Percentiles rank a stretch among this genome's conserved stretches.
phyloP scores from a whole-genome alignment of 30 jellyfish, hydroid and myxozoan genomes.

The Hydractinia echinata region DNA sequence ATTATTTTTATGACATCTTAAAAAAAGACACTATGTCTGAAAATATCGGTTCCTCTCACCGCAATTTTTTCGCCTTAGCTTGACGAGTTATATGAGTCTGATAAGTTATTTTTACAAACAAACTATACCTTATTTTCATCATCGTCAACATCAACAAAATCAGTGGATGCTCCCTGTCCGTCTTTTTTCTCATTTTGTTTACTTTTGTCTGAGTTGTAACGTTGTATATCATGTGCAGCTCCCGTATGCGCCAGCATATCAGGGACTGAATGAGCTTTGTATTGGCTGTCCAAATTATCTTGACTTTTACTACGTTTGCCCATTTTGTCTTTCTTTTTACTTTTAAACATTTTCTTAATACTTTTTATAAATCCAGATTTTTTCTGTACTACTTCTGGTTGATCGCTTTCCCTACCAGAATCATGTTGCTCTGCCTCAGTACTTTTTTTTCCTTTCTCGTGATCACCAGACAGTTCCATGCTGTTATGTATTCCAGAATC shows the following conservation, averaged over 20 bases:
- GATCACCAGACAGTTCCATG: neutral
- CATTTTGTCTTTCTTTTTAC: constrained; percentile 1
- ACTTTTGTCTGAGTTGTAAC: too few species aligned
- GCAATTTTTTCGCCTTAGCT: too few species aligned
- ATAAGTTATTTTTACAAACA: too few species aligned
- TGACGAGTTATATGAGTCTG: too few species aligned
- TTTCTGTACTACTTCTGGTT: neutral
- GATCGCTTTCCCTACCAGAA: constrained; percentile 19
- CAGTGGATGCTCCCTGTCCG: too few species aligned
- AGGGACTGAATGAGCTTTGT: neutral
- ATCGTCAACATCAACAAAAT: too few species aligned
- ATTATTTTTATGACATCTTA: too few species aligned
- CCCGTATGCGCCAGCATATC: neutral
- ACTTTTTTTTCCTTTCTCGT: neutral
- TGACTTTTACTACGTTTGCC: neutral
- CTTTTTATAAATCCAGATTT: constrained; percentile 17
- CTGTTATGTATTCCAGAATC: constrained; percentile 21
- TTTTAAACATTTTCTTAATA: constrained; percentile 14
- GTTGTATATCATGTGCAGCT: too few species aligned
- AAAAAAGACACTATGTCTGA: too few species aligned
- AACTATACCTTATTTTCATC: too few species aligned
- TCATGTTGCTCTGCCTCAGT: neutral
- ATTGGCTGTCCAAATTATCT: neutral
- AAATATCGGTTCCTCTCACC: too few species aligned
- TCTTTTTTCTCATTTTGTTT: too few species aligned